Percentiles rank a stretch among this genome's conserved stretches.
These are phyloP conservation scores for Chloropsis hardwickii DNA, from an alignment of 2,113 vertebrate genomes.

Conservation along the genomic window DNA sequence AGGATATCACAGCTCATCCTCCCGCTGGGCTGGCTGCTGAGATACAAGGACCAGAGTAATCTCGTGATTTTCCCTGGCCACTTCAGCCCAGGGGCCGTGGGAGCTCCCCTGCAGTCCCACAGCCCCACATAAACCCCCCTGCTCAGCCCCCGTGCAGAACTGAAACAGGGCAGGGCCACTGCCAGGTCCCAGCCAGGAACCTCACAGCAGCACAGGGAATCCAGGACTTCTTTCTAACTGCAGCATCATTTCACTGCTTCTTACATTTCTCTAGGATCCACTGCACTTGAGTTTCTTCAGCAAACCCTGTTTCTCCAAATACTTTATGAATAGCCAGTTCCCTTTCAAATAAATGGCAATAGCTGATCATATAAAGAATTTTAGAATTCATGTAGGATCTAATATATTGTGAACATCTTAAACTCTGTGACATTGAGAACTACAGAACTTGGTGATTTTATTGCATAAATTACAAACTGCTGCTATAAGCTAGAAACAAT, in stretches of 20 bases:
- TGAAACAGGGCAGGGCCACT: neutral
- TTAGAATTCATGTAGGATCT: neutral
- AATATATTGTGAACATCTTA: neutral
- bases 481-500: neutral
- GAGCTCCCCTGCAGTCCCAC: neutral
- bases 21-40: neutral
- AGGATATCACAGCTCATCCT: neutral
- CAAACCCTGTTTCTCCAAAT: neutral
- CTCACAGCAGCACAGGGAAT: accelerated
- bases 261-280: neutral
- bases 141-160: neutral
- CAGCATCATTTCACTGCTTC: neutral
- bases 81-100: accelerated
- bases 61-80: accelerated
- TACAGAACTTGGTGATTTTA: neutral
- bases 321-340: neutral
- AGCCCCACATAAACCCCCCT: neutral
- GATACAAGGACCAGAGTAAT: accelerated
- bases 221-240: neutral
- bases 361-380: neutral
- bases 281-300: neutral
- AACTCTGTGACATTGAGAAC: neutral
- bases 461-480: neutral
- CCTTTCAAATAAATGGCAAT: neutral
- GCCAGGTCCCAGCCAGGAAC: neutral